These are phyloP conservation scores for Trichogramma evanescens DNA, from an alignment of 2,888 invertebrate species.

Conservation along the genomic window DNA sequence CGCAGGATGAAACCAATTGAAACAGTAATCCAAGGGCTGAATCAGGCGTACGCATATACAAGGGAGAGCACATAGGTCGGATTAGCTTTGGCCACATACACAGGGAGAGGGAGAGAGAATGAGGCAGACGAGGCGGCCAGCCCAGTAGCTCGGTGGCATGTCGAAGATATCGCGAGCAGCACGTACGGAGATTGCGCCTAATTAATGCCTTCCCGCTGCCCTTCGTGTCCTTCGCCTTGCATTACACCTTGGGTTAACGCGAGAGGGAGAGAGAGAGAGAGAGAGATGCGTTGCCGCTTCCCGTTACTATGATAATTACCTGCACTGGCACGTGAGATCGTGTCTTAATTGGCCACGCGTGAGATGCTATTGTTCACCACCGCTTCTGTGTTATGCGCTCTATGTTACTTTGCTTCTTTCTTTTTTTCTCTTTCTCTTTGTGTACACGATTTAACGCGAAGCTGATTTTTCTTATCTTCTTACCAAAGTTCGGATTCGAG, in stretches of 20 bases:
- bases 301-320: slow-evolving; percentile 13
- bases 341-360: slow-evolving; percentile 7
- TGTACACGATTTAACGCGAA: too few species aligned
- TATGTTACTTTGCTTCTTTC: too few species aligned
- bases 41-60: slow-evolving; percentile 2
- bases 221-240: background rate
- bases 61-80: too few species aligned
- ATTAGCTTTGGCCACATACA: too few species aligned
- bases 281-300: background rate
- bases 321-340: slow-evolving; percentile 1
- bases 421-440: too few species aligned
- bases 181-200: slow-evolving; percentile 41
- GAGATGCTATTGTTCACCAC: background rate
- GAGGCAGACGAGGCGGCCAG: too few species aligned
- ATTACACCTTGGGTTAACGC: too few species aligned
- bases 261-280: too few species aligned
- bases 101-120: too few species aligned
- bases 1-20: slow-evolving; percentile 11
- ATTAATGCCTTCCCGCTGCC: slow-evolving; percentile 34
- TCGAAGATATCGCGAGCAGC: slow-evolving; percentile 20
- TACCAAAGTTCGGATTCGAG: too few species aligned
- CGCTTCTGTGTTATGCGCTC: too few species aligned
- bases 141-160: background rate
- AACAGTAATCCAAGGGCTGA: slow-evolving; percentile 19
- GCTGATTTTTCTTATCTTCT: too few species aligned